These are phyloP conservation scores for Centrocercus urophasianus DNA, from an alignment of 2,113 vertebrate species.

Conservation along the genomic window DNA sequence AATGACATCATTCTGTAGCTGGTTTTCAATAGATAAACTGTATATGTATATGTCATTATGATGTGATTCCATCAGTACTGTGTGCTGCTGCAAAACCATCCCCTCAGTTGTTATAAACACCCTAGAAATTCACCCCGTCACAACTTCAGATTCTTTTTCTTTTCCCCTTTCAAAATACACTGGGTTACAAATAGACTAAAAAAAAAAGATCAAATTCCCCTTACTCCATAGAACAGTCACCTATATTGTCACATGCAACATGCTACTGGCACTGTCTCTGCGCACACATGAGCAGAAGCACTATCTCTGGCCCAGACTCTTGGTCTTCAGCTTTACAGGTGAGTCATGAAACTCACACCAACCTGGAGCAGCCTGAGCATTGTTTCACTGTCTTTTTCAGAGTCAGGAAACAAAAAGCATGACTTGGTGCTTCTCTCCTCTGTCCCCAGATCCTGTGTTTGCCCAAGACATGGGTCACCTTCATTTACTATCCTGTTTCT, in stretches of 20 bases:
- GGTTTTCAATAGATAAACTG: background rate
- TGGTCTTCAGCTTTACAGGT: background rate
- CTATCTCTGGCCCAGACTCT: background rate
- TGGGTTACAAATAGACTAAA: background rate
- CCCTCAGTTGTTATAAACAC: background rate
- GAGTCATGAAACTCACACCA: background rate
- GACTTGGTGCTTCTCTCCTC: background rate
- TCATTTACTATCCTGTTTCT: background rate
- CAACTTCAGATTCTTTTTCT: background rate
- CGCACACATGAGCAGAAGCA: background rate
- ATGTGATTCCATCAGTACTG: background rate
- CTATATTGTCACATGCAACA: background rate
- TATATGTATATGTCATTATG: background rate
- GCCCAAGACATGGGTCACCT: background rate
- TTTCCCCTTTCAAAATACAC: background rate
- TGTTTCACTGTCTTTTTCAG: background rate
- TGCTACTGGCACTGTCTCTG: background rate
- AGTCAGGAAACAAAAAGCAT: background rate
- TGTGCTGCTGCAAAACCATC: background rate
- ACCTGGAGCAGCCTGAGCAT: background rate
- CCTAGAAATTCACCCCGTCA: background rate
- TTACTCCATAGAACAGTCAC: background rate
- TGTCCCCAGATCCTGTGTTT: background rate
- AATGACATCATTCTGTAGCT: background rate
- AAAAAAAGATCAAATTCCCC: background rate